These are phyloP conservation scores for Ornithoptera alexandrae DNA, from an alignment of 2,888 invertebrate genomes.

Conservation along the genomic window DNA sequence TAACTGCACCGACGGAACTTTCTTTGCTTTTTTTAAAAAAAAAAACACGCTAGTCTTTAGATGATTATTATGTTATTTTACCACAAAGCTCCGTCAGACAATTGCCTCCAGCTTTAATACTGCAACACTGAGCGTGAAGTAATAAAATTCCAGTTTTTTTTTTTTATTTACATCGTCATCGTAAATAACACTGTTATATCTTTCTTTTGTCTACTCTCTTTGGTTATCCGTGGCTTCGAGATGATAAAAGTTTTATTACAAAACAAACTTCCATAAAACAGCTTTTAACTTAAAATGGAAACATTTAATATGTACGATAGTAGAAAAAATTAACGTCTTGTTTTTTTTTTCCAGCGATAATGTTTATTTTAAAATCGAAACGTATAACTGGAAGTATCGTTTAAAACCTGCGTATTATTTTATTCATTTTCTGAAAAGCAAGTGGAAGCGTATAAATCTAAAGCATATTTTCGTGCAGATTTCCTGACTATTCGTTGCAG, in stretches of 20 bases:
- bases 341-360: background rate
- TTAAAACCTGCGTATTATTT: background rate
- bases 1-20: constrained; percentile 12
- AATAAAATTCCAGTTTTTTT: constrained; percentile 26
- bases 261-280: constrained; percentile 26
- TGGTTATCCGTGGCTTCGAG: constrained; percentile 27
- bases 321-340: background rate
- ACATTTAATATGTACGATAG: constrained; percentile 17
- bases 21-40: constrained; percentile 8
- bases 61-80: constrained; percentile 24
- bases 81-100: constrained; percentile 21
- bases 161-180: constrained; percentile 30
- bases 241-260: constrained; percentile 30
- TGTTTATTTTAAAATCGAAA: background rate
- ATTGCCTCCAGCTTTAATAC: constrained; percentile 28
- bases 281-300: constrained; percentile 27
- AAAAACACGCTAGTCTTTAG: constrained; percentile 20
- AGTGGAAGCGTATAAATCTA: background rate
- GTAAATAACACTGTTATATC: constrained; percentile 29
- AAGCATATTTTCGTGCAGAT: background rate
- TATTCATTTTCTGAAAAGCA: background rate
- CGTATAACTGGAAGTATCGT: background rate
- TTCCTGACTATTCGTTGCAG: constrained; percentile 15
- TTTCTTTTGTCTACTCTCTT: constrained; percentile 27
- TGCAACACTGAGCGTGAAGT: constrained; percentile 29